Evolutionary conservation across 1,140 invertebrate genomes (phyloP).

Genomic region (Thalassaphorura encarpata): DNA sequence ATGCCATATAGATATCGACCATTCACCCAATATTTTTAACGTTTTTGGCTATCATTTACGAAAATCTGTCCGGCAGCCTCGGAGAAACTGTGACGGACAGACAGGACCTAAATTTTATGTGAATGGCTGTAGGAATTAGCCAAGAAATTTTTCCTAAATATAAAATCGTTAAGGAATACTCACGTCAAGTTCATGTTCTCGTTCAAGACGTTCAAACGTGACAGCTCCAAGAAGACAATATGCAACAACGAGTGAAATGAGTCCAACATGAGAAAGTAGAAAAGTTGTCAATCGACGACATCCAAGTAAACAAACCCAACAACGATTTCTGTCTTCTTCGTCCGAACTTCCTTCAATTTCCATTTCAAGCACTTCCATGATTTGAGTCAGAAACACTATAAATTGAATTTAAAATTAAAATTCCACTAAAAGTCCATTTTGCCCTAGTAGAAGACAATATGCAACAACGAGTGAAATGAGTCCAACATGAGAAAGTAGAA

Average conservation of each 20-base stretch:
- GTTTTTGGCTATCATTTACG: too few species aligned
- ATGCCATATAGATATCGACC: too few species aligned
- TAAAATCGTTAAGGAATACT: slow-evolving; percentile 31
- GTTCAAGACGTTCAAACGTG: slow-evolving; percentile 64
- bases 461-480: slow-evolving; percentile 74
- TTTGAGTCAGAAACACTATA: too few species aligned
- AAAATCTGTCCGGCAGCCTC: too few species aligned
- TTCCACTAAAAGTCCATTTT: too few species aligned
- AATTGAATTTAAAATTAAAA: too few species aligned
- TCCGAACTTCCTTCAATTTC: slow-evolving; percentile 14
- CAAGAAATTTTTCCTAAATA: too few species aligned
- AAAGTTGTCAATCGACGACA: slow-evolving; percentile 45
- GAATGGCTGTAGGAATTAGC: too few species aligned
- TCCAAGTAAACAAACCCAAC: slow-evolving; percentile 12
- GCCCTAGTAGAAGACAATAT: slow-evolving; percentile 81
- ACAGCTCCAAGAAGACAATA: slow-evolving; percentile 81
- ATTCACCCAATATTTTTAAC: too few species aligned
- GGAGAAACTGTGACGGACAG: too few species aligned
- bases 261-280: slow-evolving; percentile 75
- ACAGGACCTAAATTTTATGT: too few species aligned
- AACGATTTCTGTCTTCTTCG: slow-evolving; percentile 4
- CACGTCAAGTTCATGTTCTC: slow-evolving; percentile 61
- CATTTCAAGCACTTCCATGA: too few species aligned
- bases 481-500: slow-evolving; percentile 77
- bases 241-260: slow-evolving; percentile 72